Evolutionary conservation across 1,140 invertebrate species (phyloP).

Genomic region (Nasonia giraulti): DNA sequence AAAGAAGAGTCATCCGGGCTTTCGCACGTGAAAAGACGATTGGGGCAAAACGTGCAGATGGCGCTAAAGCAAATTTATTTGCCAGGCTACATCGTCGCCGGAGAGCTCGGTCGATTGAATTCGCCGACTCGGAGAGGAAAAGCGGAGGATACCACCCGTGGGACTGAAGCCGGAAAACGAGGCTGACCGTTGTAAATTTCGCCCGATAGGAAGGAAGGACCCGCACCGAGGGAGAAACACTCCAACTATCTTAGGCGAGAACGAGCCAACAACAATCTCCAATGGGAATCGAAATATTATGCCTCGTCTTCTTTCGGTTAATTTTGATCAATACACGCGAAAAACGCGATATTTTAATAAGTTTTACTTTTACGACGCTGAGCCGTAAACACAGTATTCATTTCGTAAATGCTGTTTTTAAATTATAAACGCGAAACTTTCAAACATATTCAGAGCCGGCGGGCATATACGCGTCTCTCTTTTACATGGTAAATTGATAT

Average conservation of each 20-base stretch:
- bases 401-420: no score
- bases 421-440: no score
- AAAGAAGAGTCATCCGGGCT: background rate
- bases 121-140: background rate
- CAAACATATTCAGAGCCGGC: no score
- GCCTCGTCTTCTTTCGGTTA: no score
- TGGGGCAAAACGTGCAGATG: constrained; percentile 29
- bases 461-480: no score
- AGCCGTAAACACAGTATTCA: no score
- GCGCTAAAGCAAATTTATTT: constrained; percentile 57
- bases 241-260: constrained; percentile 4
- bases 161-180: constrained; percentile 49
- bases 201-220: constrained; percentile 22
- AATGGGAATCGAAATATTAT: background rate
- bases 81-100: background rate
- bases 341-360: background rate
- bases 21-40: constrained; percentile 33
- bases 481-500: background rate
- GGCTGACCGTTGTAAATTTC: constrained; percentile 55
- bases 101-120: constrained; percentile 40
- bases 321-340: no score
- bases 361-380: no score
- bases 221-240: background rate
- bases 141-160: constrained; percentile 50
- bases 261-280: constrained; percentile 7